Evolutionary conservation across 2,888 invertebrate species (phyloP).

Genomic region (Rhingia rostrata): DNA sequence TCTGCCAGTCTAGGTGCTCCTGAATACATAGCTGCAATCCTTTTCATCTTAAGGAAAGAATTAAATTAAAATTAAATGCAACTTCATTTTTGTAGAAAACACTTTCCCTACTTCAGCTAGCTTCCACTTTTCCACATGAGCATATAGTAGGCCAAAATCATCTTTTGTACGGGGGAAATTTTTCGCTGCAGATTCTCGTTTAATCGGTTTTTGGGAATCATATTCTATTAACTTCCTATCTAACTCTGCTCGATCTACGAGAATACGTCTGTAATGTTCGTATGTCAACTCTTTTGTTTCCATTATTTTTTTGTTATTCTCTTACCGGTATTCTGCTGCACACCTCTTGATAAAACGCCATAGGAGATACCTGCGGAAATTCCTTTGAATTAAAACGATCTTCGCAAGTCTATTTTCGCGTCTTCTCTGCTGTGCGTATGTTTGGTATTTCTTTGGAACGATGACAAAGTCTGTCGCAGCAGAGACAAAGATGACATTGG

Average conservation of each 20-base stretch:
- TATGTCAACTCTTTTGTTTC: slow-evolving; percentile 51
- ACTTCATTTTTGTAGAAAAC: neutral
- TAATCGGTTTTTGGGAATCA: slow-evolving; percentile 80
- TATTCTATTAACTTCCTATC: slow-evolving; percentile 77
- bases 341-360: slow-evolving; percentile 83
- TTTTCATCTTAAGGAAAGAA: slow-evolving; percentile 84
- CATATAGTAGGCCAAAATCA: slow-evolving; percentile 90
- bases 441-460: slow-evolving; percentile 86
- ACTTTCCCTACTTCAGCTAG: slow-evolving; percentile 77
- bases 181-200: slow-evolving; percentile 86
- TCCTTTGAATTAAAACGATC: slow-evolving; percentile 87
- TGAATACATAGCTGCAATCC: slow-evolving; percentile 86
- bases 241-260: slow-evolving; percentile 81
- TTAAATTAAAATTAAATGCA: neutral
- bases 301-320: neutral
- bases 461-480: slow-evolving; percentile 86
- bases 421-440: slow-evolving; percentile 85
- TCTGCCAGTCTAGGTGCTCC: slow-evolving; percentile 89
- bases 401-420: slow-evolving; percentile 85
- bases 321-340: slow-evolving; percentile 84
- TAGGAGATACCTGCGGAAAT: slow-evolving; percentile 81
- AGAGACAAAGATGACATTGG: slow-evolving; percentile 84
- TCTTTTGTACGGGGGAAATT: slow-evolving; percentile 88
- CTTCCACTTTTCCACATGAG: slow-evolving; percentile 83
- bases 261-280: slow-evolving; percentile 81